Percentiles rank a stretch among this genome's conserved stretches.
Evolutionary conservation across 2,113 vertebrate genomes (phyloP).

Genomic region (Indri indri): DNA sequence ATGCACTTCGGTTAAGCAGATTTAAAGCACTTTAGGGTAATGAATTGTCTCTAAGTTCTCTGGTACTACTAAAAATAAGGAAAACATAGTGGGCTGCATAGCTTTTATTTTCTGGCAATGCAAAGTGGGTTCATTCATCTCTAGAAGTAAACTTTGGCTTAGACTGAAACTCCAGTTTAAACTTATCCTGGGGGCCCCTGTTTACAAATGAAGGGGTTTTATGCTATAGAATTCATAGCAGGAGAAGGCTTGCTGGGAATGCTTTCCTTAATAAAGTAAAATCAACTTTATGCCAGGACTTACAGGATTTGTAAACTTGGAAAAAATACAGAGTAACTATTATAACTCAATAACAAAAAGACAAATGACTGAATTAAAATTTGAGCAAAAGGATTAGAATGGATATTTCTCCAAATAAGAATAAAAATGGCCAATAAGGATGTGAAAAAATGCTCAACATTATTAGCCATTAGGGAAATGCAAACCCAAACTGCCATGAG

Average conservation of each 20-base stretch:
- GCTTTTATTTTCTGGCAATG: conserved; percentile 16
- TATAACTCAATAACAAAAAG: not conserved
- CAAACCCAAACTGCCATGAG: not conserved
- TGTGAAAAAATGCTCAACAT: not conserved
- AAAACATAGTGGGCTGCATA: not conserved
- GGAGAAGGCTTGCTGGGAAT: not conserved
- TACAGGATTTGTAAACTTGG: not conserved
- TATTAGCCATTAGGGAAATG: not conserved
- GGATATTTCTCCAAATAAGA: not conserved
- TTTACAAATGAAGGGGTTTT: not conserved
- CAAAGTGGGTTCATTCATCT: not conserved
- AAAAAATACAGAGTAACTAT: not conserved
- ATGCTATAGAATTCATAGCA: not conserved
- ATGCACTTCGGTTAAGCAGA: not conserved
- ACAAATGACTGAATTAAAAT: not conserved
- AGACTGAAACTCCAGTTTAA: not conserved
- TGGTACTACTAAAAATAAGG: not conserved
- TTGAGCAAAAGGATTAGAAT: not conserved
- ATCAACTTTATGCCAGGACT: not conserved
- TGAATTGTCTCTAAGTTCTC: not conserved
- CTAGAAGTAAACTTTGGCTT: not conserved
- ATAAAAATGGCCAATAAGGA: not conserved
- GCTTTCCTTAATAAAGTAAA: not conserved
- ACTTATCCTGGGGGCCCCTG: not conserved
- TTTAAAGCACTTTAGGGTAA: not conserved